A percentile compares a stretch with the other conserved stretches of the same genome.
phyloP scores from a whole-genome alignment of 2,113 vertebrate genomes.

The Leucopsar rothschildi region DNA sequence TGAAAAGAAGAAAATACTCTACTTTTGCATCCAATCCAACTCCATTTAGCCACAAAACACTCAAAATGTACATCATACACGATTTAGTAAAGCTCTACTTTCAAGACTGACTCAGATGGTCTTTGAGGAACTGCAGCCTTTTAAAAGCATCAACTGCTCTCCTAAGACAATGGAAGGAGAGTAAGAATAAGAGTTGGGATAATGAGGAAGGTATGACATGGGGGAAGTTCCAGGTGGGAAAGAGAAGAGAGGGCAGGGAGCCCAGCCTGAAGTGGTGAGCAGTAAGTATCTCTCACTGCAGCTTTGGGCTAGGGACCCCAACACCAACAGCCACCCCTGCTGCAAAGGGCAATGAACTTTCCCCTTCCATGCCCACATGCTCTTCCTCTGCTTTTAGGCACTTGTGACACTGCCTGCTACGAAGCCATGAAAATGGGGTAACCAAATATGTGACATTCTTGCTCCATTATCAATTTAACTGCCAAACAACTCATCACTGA shows the following conservation, averaged over 20 bases:
- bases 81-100: not conserved
- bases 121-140: not conserved
- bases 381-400: not conserved
- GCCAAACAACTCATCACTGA: not conserved
- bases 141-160: not conserved
- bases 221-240: not conserved
- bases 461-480: not conserved
- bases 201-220: not conserved
- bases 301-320: not conserved
- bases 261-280: not conserved
- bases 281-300: not conserved
- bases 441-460: not conserved
- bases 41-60: not conserved
- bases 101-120: not conserved
- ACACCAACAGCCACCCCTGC: rapidly evolving
- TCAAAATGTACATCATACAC: not conserved
- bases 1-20: not conserved
- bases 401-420: not conserved
- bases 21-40: not conserved
- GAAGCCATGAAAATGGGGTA: not conserved
- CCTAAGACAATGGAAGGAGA: not conserved
- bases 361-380: rapidly evolving
- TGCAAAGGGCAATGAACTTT: not conserved
- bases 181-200: not conserved
- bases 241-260: not conserved